Base-by-base conservation (phyloP, 1,140 invertebrate genomes). In the Protaetia brevitarsis region DNA sequence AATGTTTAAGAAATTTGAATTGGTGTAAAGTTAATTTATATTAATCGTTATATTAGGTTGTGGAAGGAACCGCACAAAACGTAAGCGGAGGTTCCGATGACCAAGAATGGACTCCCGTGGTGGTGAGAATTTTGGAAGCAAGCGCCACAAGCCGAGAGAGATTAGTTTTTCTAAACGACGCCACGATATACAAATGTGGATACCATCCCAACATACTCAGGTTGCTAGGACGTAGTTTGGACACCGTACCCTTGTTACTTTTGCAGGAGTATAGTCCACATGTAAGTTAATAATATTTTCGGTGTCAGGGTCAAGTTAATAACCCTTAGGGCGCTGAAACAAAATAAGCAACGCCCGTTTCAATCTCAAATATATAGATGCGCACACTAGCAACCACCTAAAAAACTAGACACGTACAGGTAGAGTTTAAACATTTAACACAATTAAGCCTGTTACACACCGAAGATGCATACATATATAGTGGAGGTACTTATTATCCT, bases 111-210 rank as follows among this genome's bases (percentile, higher is more conserved):
- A 74, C 69, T 78, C 71, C 77, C 72, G 83, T 88, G 1, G 83
- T 90, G 21, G 89, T 92, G 0, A 84, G 89, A 73, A 88, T 91
- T 59, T 78, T 92, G 1, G 84, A 87, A 11, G 88, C 89, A 71
- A 89, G 89, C 73, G 88, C 89, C 5, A 84, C 83, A 3, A 80
- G 81, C 2, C 79, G 81, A 26, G 89, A 92, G 67, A 86, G 90
- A 72, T 82, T 86, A 16, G 83, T 85, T 73, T 92, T 92, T 72
- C 79, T 92, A 1, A 85, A 90, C 68, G 89, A 93, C 75, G 86
- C 86, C 0, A 79, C 81, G 19, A 84, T 86, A 11, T 91, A 87
- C 72, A 82, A 87, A 64, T 86, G 87, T 76, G 75, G 86, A 26
- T 73, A 79, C n/a, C 88, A 89, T 77, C 82, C 81, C 4, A 88